These are phyloP conservation scores for Enteromius fasciolatus DNA, from an alignment of 2,797 vertebrate genomes.

Conservation along the genomic window DNA sequence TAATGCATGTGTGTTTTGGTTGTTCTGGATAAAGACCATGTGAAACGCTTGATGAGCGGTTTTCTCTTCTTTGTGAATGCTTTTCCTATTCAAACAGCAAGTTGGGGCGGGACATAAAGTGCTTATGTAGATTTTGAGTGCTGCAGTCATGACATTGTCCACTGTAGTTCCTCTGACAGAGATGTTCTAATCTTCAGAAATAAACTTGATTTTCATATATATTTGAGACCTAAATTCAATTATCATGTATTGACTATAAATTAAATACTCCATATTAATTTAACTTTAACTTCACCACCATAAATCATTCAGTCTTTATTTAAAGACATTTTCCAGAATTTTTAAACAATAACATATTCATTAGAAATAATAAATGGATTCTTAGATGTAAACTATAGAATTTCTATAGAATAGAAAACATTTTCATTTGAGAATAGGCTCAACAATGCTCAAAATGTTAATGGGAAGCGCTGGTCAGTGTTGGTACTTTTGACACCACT, in stretches of 20 bases:
- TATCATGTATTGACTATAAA: background rate
- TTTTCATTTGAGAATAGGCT: too few relatives aligned
- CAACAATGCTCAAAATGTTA: too few relatives aligned
- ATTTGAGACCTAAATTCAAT: background rate
- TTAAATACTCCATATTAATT: too few relatives aligned
- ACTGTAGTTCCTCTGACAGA: background rate
- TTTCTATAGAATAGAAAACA: too few relatives aligned
- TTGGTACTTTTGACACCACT: too few relatives aligned
- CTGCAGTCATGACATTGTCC: background rate
- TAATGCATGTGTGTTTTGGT: conserved; percentile 1
- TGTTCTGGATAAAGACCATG: background rate
- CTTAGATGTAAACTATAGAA: too few relatives aligned
- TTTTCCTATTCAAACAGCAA: background rate
- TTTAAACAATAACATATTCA: too few relatives aligned
- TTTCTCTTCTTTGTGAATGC: background rate
- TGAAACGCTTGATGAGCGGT: too few relatives aligned
- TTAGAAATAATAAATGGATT: too few relatives aligned
- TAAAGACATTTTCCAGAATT: background rate
- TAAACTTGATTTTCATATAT: background rate
- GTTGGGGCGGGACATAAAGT: background rate
- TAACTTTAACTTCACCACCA: background rate
- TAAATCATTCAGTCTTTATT: background rate
- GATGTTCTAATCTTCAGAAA: background rate
- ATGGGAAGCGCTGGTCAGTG: too few relatives aligned
- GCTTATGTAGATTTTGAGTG: background rate